These are phyloP conservation scores for Anthophora plumipes DNA, from an alignment of 2,888 invertebrate species.

Conservation along the genomic window DNA sequence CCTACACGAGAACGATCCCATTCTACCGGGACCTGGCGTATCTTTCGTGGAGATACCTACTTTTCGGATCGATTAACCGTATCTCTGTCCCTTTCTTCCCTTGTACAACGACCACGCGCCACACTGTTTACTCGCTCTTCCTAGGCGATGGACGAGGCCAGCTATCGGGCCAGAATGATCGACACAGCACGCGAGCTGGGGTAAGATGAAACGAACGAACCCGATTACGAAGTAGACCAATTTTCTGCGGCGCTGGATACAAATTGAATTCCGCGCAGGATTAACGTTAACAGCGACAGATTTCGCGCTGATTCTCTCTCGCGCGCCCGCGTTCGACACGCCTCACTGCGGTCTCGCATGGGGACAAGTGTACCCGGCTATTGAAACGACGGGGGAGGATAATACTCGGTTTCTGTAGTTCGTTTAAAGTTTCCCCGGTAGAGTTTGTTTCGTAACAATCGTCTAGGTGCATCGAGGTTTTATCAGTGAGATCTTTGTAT, in stretches of 20 bases:
- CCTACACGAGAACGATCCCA: constrained; percentile 67
- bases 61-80: constrained; percentile 71
- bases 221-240: constrained; percentile 74
- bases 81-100: constrained; percentile 20
- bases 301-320: constrained; percentile 58
- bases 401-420: background rate
- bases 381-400: background rate
- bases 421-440: background rate
- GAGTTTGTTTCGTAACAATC: background rate
- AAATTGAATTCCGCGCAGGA: constrained; percentile 69
- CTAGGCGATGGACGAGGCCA: constrained; percentile 28
- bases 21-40: constrained; percentile 59
- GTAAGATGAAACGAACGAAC: constrained; percentile 66
- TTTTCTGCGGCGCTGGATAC: constrained; percentile 67
- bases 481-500: too few species aligned
- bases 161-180: constrained; percentile 58
- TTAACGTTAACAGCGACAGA: constrained; percentile 74
- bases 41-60: constrained; percentile 67
- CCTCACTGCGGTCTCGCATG: background rate
- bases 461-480: too few species aligned
- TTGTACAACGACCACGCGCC: too few species aligned
- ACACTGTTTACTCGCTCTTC: constrained; percentile 15
- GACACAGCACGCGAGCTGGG: constrained; percentile 46
- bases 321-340: constrained; percentile 31
- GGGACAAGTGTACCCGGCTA: background rate